Percentiles rank a stretch among this genome's conserved stretches.
Evolutionary conservation across 2,797 vertebrate species (phyloP).

Genomic region (Pseudopleuronectes americanus): DNA sequence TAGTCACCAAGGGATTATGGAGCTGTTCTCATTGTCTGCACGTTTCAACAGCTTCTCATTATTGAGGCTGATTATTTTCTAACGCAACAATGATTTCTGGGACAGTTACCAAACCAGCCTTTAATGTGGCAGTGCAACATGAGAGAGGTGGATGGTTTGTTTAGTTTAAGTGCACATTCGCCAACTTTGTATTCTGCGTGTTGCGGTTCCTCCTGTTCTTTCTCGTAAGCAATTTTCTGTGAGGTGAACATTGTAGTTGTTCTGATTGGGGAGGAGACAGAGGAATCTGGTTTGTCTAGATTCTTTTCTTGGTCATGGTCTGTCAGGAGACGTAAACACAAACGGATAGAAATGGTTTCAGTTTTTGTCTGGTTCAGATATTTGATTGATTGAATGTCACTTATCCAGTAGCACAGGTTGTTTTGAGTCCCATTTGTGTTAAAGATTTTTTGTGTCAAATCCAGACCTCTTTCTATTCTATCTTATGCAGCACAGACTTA

Average conservation of each 20-base stretch:
- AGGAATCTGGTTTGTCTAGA: conserved; percentile 61
- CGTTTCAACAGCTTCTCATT: conserved; percentile 81
- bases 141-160: conserved; percentile 37
- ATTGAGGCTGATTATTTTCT: conserved; percentile 64
- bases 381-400: conserved; percentile 5
- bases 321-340: neutral
- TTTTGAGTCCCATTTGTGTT: neutral
- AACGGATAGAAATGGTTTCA: neutral
- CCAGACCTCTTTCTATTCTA: neutral
- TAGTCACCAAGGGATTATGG: conserved; percentile 46
- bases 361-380: neutral
- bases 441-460: conserved; percentile 16
- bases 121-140: conserved; percentile 39
- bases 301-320: conserved; percentile 43
- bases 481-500: conserved; percentile 21
- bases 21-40: conserved; percentile 36
- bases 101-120: conserved; percentile 62
- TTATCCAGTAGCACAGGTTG: conserved; percentile 1
- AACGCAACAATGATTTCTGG: conserved; percentile 49
- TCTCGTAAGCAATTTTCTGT: neutral
- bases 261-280: conserved; percentile 1
- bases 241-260: neutral
- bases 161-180: neutral
- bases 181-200: neutral
- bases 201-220: neutral